Percentiles rank a stretch among this genome's conserved stretches.
phyloP scores from a whole-genome alignment of 2,113 vertebrate species.

The Marmota monax region DNA sequence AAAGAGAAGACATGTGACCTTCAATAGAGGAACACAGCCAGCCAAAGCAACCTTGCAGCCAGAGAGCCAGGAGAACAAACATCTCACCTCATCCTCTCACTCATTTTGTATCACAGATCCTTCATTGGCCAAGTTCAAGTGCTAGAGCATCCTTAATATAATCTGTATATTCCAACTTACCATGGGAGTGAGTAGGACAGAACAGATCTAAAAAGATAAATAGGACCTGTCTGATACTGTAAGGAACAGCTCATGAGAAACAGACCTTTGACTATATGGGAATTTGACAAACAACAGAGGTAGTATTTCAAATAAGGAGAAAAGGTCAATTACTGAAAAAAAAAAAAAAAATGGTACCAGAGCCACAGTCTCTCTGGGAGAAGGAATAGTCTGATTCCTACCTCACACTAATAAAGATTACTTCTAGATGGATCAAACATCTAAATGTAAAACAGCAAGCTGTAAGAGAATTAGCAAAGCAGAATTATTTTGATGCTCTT shows the following conservation, averaged over 20 bases:
- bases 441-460: conserved; percentile 5
- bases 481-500: conserved; percentile 1
- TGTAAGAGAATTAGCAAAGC: conserved; percentile 20
- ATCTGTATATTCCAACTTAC: not conserved
- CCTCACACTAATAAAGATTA: conserved; percentile 22
- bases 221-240: not conserved
- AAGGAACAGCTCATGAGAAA: not conserved
- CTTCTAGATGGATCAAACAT: not conserved
- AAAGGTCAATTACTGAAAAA: conserved; percentile 27
- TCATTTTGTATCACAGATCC: not conserved
- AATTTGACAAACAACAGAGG: conserved; percentile 10
- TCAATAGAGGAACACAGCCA: not conserved
- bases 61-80: not conserved
- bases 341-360: not conserved
- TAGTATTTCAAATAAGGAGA: not conserved
- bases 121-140: too few species aligned
- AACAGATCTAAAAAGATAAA: not conserved
- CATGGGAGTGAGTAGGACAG: not conserved
- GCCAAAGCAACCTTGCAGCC: not conserved
- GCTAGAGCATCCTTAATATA: not conserved
- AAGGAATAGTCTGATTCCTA: not conserved
- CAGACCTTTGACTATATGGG: not conserved
- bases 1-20: not conserved
- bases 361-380: not conserved
- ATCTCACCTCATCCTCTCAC: not conserved